Evolutionary conservation across 2,888 invertebrate species (phyloP).

Genomic region (Philaethria dido): DNA sequence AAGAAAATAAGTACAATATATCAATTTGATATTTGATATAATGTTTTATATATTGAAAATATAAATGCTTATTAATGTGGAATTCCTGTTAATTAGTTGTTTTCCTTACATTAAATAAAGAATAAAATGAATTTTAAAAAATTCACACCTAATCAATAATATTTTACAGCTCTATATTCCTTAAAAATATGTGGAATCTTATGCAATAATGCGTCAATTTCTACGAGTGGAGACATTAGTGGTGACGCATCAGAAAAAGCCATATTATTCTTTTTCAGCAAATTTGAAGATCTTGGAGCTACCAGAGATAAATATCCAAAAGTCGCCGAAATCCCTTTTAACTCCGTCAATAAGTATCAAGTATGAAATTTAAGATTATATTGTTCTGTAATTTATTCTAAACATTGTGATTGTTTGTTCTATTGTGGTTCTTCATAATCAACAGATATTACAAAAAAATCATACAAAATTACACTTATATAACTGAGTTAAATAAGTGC

Average conservation of each 20-base stretch:
- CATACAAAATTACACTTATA: not conserved
- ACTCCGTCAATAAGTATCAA: conserved; percentile 97
- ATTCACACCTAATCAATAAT: not conserved
- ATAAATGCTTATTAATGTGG: no score
- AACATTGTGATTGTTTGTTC: no score
- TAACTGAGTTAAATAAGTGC: no score
- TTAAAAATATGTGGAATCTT: conserved; percentile 95
- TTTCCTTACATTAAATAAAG: not conserved
- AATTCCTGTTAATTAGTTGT: no score
- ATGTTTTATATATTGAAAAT: no score
- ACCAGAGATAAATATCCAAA: conserved; percentile 92
- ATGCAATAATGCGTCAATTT: conserved; percentile 97
- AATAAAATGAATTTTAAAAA: not conserved
- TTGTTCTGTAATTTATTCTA: not conserved
- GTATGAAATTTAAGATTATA: conserved; percentile 51
- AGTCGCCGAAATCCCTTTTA: conserved; percentile 95
- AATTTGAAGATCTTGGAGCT: conserved; percentile 87
- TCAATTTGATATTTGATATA: no score
- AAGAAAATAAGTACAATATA: not conserved
- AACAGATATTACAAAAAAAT: not conserved
- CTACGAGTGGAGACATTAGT: conserved; percentile 88
- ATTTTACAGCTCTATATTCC: conserved; percentile 86
- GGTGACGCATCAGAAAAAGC: conserved; percentile 98
- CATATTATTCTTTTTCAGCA: conserved; percentile 89
- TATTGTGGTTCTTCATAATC: not conserved